Evolutionary conservation across 2,113 vertebrate species (phyloP).

Genomic region (Chelonoidis abingdonii): DNA sequence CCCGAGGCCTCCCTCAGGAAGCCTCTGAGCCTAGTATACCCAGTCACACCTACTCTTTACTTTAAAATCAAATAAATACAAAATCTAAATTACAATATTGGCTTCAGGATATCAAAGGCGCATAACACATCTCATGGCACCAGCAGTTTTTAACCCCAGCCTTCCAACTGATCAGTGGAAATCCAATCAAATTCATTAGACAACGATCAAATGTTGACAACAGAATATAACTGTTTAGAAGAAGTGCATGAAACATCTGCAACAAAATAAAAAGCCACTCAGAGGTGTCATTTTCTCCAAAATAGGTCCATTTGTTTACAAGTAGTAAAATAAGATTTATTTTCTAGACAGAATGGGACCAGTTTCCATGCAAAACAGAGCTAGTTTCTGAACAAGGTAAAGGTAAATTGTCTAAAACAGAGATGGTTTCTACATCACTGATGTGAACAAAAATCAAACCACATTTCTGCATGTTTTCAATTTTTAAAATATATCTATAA

Average conservation of each 20-base stretch:
- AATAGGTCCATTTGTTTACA: background rate
- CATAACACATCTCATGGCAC: background rate
- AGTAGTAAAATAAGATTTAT: background rate
- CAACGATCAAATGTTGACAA: background rate
- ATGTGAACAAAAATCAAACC: background rate
- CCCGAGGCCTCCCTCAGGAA: too few relatives aligned
- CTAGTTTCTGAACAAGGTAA: background rate
- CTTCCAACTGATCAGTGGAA: background rate
- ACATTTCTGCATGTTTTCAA: background rate
- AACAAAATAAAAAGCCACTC: background rate
- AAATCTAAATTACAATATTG: background rate
- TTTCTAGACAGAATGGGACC: background rate
- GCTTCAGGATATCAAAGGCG: background rate
- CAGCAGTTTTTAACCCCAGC: background rate
- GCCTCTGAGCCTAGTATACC: background rate
- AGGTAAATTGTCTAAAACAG: background rate
- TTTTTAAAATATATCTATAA: background rate
- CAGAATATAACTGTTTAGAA: background rate
- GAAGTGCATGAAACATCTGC: background rate
- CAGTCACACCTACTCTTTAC: background rate
- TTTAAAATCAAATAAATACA: background rate
- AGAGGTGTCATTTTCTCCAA: background rate
- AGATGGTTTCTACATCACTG: background rate
- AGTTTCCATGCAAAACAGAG: slow-evolving; percentile 22
- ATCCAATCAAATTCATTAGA: background rate